Evolutionary conservation across 2,888 invertebrate species (phyloP), one percentile per base, ranked within the genome.

Genomic region (Pachliopta kotzebuea): DNA sequence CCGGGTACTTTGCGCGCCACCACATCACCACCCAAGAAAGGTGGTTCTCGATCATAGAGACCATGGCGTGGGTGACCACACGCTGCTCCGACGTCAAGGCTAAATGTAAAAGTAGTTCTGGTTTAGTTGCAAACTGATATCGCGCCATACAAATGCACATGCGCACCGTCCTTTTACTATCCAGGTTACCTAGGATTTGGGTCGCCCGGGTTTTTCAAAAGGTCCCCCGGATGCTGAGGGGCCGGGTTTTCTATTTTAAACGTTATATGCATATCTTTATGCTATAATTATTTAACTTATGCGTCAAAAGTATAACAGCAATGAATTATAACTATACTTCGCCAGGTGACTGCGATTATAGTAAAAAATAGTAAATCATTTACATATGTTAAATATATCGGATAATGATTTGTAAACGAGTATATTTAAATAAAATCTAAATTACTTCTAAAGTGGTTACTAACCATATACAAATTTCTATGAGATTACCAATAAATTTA

Each of bases 31-130:
- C 96, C 98, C 98, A 98, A 65, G 96, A 95, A 53, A 98, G 94
- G 84, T 98, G 97, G 83, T 98, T 98, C 88, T 98, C 98, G 76
- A 98, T 94, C 97, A 98, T 98, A 69, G 97, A 96, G 80, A 96
- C 96, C 93, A 97, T 97, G 64, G 98, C 98, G 88, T 98, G 96
- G 24, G 97, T 95, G 67, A 97, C 94, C 80, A 96, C 96, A 71
- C 96, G 95, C 85, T 98, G 98, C 80, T 97, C 97, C 72, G 95
- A 92, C 67, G 95, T 96, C 72, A 98, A 93, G 53, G 93, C 95
- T 92, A 76, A 52, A 71, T 70, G 63, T 75, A 70, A 76, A 66
- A 76, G 50, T 20, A 71, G 66, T 72, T 69, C 21, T 1, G 67
- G 72, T 71, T 75, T 73, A 76, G 65, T n/a, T 52, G 37, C 67